Percentiles rank a stretch among this genome's conserved stretches.
These are phyloP conservation scores for Pollenia amentaria DNA, from an alignment of 2,888 invertebrate species.

Conservation along the genomic window DNA sequence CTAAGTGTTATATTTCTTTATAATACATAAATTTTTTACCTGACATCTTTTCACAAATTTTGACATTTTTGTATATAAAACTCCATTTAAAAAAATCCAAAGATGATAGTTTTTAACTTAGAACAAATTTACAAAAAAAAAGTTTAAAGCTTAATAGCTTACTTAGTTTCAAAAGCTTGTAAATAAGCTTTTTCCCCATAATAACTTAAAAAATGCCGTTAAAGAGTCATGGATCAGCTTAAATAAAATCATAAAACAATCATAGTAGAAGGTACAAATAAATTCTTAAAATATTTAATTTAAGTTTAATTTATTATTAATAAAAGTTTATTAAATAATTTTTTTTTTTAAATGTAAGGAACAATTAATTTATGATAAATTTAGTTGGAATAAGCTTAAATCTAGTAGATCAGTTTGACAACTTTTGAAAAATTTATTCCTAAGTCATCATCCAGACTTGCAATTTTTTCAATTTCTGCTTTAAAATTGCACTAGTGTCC, in stretches of 20 bases:
- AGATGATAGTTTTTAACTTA: neutral
- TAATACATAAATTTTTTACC: neutral
- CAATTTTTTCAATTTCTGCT: too few relatives aligned
- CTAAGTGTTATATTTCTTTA: neutral
- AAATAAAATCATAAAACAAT: conserved; percentile 34
- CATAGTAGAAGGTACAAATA: conserved; percentile 62
- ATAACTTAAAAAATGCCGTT: neutral
- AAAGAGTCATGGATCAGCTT: conserved; percentile 3
- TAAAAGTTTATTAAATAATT: conserved; percentile 13
- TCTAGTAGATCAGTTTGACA: too few relatives aligned
- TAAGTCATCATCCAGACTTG: too few relatives aligned
- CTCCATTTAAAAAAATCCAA: neutral
- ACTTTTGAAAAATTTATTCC: too few relatives aligned
- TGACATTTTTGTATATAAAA: conserved; percentile 6
- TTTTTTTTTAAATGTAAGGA: neutral
- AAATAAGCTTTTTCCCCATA: conserved; percentile 22
- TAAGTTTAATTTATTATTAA: neutral
- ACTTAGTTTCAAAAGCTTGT: conserved; percentile 46
- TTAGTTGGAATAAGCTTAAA: conserved; percentile 2
- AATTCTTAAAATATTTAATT: neutral
- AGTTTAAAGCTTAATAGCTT: conserved; percentile 44
- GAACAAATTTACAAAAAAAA: neutral
- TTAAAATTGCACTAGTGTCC: too few relatives aligned
- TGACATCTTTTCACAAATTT: conserved; percentile 5
- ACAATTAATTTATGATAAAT: neutral